A percentile compares a stretch with the other conserved stretches of the same genome.
Evolutionary conservation across 2,797 vertebrate species (phyloP).

Genomic region (Steatocranus sp.): DNA sequence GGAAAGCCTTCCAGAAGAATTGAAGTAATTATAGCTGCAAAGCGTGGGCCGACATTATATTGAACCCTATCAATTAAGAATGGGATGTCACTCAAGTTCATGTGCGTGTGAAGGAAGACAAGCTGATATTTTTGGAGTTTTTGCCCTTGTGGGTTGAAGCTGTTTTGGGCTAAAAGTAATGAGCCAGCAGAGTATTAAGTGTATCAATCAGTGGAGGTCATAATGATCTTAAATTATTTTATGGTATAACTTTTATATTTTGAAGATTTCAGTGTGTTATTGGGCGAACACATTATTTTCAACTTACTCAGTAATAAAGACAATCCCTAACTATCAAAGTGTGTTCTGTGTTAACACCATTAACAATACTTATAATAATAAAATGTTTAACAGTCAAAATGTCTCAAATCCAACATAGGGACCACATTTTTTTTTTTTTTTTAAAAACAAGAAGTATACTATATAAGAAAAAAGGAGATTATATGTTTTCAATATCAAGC

Average conservation of each 20-base stretch:
- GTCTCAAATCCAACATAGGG: neutral
- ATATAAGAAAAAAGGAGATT: neutral
- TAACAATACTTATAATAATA: neutral
- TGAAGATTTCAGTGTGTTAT: neutral
- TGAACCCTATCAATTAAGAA: neutral
- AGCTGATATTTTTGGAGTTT: neutral
- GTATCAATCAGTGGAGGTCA: neutral
- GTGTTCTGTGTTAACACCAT: neutral
- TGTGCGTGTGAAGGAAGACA: neutral
- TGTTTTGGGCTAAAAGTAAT: neutral
- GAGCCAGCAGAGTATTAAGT: neutral
- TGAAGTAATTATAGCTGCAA: neutral
- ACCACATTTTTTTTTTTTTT: no score
- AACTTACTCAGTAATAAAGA: neutral
- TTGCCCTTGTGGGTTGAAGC: neutral
- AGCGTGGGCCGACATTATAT: neutral
- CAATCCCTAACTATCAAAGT: neutral
- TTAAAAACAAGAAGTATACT: neutral
- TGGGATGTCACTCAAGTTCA: neutral
- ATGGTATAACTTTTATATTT: neutral
- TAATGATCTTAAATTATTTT: neutral
- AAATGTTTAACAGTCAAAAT: neutral
- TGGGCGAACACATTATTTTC: neutral
- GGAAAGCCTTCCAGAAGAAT: neutral
- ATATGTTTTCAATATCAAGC: neutral